phyloP scores from a whole-genome alignment of 2,113 vertebrate species.

The Patagioenas fasciata region DNA sequence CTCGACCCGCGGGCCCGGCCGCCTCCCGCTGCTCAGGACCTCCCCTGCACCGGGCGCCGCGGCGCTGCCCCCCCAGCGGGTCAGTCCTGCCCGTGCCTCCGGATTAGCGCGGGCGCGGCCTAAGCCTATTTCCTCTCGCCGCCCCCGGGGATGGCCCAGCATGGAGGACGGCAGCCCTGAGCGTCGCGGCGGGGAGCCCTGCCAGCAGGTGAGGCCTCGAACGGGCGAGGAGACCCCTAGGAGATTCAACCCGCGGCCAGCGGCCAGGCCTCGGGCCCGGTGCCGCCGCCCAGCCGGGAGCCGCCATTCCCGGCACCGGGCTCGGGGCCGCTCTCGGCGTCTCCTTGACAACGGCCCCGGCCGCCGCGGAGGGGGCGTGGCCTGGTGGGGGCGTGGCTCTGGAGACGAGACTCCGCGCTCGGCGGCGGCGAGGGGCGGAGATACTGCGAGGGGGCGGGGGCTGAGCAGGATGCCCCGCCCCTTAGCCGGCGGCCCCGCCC shows the following conservation, averaged over 20 bases:
- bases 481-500: not conserved
- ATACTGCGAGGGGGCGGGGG: too few relatives aligned
- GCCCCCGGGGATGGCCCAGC: constrained; percentile 8
- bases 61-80: not conserved
- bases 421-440: too few relatives aligned
- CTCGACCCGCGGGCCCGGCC: too few relatives aligned
- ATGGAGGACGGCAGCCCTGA: constrained; percentile 14
- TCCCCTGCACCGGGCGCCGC: too few relatives aligned
- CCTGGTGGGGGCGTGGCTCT: too few relatives aligned
- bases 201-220: not conserved
- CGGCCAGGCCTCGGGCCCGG: not conserved
- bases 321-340: not conserved
- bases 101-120: not conserved
- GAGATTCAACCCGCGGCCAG: not conserved
- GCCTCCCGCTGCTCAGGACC: not conserved
- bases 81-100: not conserved
- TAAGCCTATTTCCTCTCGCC: constrained; percentile 9
- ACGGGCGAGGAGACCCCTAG: accelerated
- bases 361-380: not conserved
- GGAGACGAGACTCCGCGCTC: too few relatives aligned
- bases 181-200: not conserved
- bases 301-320: not conserved
- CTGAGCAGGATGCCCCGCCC: not conserved
- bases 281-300: not conserved
- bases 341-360: not conserved